Evolutionary conservation across 37 sponge, comb jelly and placozoan species (phyloP), one percentile per base, ranked within the genome.

Genomic region (Ephydatia muelleri): DNA sequence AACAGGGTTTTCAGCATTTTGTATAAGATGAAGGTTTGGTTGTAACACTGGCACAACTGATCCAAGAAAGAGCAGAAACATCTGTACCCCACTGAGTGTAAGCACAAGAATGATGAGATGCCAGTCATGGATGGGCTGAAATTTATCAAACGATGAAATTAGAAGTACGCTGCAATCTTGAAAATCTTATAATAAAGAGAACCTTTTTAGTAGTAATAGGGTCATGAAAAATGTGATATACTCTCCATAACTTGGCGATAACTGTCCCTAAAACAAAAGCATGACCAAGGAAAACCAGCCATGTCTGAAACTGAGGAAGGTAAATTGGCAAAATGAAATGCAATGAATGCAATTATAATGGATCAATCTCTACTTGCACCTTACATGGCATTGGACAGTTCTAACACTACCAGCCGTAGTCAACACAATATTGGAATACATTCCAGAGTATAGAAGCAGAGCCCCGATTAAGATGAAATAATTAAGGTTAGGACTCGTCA

Each of bases 401-500:
- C 36, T 5, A 5, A 49, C 2, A 28, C 2, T 8, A 13, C 22
- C 11, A 57, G 47, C 49, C 9, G 38, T 35, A 2, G 81, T 35
- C 4, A 86, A 78, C 28, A 77, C 12, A 23, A 80, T 49, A 36
- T 67, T 82, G 70, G 76, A 67, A 35, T 57, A 76, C 48, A 80
- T 65, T 13, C 86, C 39, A 19, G 48, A 32, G 64, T 70, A 85
- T 35, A 85, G 26, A 32, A 85, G 16, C n/a, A 77, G 49, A 21
- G 76, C 67, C 19, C 90, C 90, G 68, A 82, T 0, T 31, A 90
- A 49, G 32, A 90, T 82, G 37, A 90, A 12, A 38, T 90, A 90
- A 65, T 90, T 90, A 11, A 90, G 73, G 32, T 85, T 90, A 16
- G 90, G 90, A 77, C 90, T 90, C 3, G 84, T 90, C 21, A 90